Percentiles rank a stretch among this genome's conserved stretches.
These are phyloP conservation scores for Rhinella marina DNA, from an alignment of 2,797 vertebrate genomes.

Conservation along the genomic window DNA sequence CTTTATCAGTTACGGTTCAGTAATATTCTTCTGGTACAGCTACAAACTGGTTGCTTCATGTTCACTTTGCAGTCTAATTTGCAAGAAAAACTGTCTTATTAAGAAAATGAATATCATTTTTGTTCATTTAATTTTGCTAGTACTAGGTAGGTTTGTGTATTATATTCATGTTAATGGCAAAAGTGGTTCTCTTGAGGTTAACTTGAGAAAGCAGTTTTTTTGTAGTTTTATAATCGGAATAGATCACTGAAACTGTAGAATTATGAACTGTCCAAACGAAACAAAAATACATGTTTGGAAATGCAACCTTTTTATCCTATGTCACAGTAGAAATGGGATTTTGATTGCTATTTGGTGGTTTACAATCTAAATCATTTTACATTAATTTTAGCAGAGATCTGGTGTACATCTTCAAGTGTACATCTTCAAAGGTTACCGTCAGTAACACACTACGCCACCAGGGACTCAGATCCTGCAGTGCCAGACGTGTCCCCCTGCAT, in stretches of 20 bases:
- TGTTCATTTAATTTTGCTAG: slow-evolving; percentile 43
- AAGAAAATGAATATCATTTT: slow-evolving; percentile 54
- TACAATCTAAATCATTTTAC: not conserved
- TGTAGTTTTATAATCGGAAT: not conserved
- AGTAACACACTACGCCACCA: too few relatives aligned
- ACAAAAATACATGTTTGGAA: not conserved
- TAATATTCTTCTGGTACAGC: slow-evolving; percentile 19
- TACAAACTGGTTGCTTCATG: slow-evolving; percentile 38
- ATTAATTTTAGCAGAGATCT: not conserved
- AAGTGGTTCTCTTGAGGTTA: slow-evolving; percentile 34
- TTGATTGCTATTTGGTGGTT: not conserved
- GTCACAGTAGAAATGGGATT: not conserved
- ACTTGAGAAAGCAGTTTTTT: not conserved
- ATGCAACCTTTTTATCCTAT: not conserved
- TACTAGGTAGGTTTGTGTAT: slow-evolving; percentile 46
- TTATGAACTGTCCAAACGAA: slow-evolving; percentile 3
- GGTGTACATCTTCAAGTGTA: not conserved
- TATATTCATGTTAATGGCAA: slow-evolving; percentile 39
- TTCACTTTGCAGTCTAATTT: slow-evolving; percentile 54
- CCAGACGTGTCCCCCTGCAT: too few relatives aligned
- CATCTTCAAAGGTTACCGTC: too few relatives aligned
- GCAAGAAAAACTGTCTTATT: slow-evolving; percentile 49
- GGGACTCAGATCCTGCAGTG: too few relatives aligned
- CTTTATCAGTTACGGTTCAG: slow-evolving; percentile 44
- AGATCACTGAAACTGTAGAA: slow-evolving; percentile 2